Base-by-base conservation (phyloP, 92 coral and sea anemone species). In the Virgularia gustaviana region DNA sequence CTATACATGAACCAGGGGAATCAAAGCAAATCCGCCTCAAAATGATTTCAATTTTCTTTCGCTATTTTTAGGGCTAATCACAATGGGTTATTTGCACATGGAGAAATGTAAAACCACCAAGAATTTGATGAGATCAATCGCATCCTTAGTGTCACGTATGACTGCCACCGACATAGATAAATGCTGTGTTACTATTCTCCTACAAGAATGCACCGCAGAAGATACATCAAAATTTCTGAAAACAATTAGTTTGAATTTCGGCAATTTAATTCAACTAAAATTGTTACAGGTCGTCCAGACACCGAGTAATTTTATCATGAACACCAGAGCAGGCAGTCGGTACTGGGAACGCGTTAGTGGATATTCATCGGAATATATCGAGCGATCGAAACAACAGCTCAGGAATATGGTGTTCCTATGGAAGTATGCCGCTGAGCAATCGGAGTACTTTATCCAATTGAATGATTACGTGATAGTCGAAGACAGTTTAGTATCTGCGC, bases 1-100 rank as follows among this genome's bases (percentile, higher is more conserved):
- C 51, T 4, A 22, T 16, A 1, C 51, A 43, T 43, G 51, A 4
- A 43, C 13, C 2, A 22, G 4, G n/a, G 9, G n/a, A n/a, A 43
- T 16, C 51, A 2, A 4, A 22, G n/a, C 51, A 16, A 43, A 43
- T 13, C n/a, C 20, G 51, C 20, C 15, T 8, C 41, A 39, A 35
- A 9, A 49, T n/a, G 20, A n/a, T 18, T 16, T 19, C 8, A 3
- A 38, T 28, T 18, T 27, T 34, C 20, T 62, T 9, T 0, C 39
- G 36, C 31, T 27, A 12, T 44, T 59, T 53, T 4, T 13, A 83
- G 87, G 70, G 34, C 34, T 22, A 28, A 63, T 83, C 36, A 77
- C 75, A 57, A n/a, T 83, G 6, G 87, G 87, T 20, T 15, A 77
- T 49, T 44, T 83, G 13, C 49, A 62, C 32, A 83, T 36, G 4